A percentile compares a stretch with the other conserved stretches of the same genome.
Conservation (phyloP, 1,140 invertebrate species). For the Diorhabda elongata region DNA sequence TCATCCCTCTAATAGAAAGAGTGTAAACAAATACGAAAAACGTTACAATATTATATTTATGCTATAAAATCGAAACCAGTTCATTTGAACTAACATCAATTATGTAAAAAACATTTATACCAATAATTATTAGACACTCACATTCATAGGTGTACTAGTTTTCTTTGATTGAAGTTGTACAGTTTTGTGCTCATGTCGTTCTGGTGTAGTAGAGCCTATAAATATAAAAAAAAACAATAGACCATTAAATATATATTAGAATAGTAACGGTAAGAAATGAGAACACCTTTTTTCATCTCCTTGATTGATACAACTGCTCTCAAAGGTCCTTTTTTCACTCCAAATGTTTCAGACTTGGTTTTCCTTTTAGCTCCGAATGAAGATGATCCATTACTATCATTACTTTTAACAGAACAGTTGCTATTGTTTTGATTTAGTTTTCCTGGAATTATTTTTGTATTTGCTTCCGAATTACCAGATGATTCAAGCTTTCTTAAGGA, state of each 20-base stretch:
- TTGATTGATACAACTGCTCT: conserved; percentile 26
- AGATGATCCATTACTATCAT: conserved; percentile 4
- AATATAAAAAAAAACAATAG: neutral
- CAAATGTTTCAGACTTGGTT: conserved; percentile 7
- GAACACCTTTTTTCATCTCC: conserved; percentile 25
- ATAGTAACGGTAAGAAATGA: neutral
- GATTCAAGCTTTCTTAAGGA: too few species aligned
- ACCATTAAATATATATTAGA: neutral
- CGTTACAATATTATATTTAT: too few species aligned
- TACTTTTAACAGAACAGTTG: conserved; percentile 12
- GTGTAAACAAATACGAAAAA: too few species aligned
- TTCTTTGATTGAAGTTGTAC: conserved; percentile 7
- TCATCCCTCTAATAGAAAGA: too few species aligned
- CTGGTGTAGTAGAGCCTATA: neutral
- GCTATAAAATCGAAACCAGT: too few species aligned
- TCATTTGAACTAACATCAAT: too few species aligned
- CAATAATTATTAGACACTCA: neutral
- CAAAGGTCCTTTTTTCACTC: conserved; percentile 22
- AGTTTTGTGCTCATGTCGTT: neutral
- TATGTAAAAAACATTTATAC: too few species aligned
- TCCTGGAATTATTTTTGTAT: too few species aligned
- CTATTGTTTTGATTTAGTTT: neutral
- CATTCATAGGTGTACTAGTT: conserved; percentile 13
- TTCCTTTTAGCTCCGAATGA: conserved; percentile 17
- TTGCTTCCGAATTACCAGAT: too few species aligned